Evolutionary conservation across 2,797 vertebrate species (phyloP), one percentile per base, ranked within the genome.

Genomic region (Alauda arvensis): DNA sequence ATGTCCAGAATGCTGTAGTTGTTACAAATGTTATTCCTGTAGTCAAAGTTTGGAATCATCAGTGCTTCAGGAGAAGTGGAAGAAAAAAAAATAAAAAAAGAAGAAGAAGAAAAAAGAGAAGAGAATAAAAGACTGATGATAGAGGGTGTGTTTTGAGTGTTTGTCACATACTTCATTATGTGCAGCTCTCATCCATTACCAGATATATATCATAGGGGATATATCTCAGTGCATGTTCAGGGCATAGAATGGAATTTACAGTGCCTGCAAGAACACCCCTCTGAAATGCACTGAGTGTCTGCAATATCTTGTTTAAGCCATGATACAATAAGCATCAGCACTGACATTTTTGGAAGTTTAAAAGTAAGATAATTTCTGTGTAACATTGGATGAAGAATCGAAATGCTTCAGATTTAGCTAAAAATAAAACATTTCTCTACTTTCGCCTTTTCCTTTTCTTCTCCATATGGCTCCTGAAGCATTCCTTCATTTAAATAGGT

Each of bases 401-500:
- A 95, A 95, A 95, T 88, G 94, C 82, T 87, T 95, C 80, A 91
- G 93, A 93, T 96, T 91, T 95, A 93, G 88, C 94, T 71, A 89
- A 96, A 97, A 96, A 97, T 97, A 95, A 95, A 96, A 91, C 94
- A 93, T 96, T 94, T 93, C 95, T 92, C 86, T 93, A 76, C 93
- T 93, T 96, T 87, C 2, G 53, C 90, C 81, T 62, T 96, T 95
- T 92, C 93, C 90, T 94, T 95, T 93, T 77, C 91, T 96, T 96
- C 93, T 93, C 97, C 97, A 97, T 97, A 97, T 97, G 97, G 96
- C 95, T 97, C 90, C 95, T 97, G 96, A 96, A 97, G 95, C 94
- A 92, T 95, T 96, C 94, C 83, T 94, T 95, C 94, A 95, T 97
- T 96, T 97, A 97, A 97, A 95, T 96, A 94, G 95, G 92, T 96